Percentiles rank a stretch among this genome's conserved stretches.
These are phyloP conservation scores for Crax fasciolata DNA, from an alignment of 2,797 vertebrate species.

Conservation along the genomic window DNA sequence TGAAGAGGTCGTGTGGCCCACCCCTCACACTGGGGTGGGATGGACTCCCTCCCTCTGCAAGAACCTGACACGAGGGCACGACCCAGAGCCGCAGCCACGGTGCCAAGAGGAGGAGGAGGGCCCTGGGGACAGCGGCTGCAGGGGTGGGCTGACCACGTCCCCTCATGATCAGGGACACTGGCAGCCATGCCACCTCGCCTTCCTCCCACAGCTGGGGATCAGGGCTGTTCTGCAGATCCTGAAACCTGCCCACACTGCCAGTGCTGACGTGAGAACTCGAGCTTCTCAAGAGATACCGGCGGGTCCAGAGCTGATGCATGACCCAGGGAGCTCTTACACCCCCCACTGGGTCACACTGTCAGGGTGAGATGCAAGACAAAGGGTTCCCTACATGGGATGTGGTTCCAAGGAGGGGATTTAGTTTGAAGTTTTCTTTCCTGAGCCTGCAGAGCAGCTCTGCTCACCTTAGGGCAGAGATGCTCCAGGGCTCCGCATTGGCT, in stretches of 20 bases:
- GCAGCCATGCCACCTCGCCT: not conserved
- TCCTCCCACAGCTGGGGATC: not conserved
- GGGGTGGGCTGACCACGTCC: not conserved
- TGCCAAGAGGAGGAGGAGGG: not conserved
- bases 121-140: not conserved
- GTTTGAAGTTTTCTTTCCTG: not conserved
- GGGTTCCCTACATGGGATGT: rapidly evolving
- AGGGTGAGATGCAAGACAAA: not conserved
- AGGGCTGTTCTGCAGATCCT: not conserved
- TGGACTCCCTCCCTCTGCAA: not conserved
- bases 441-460: not conserved
- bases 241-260: not conserved
- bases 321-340: not conserved
- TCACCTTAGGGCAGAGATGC: not conserved
- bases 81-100: not conserved
- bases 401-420: not conserved
- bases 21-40: not conserved
- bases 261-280: too few species aligned
- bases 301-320: not conserved
- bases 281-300: not conserved
- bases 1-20: not conserved
- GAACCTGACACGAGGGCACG: rapidly evolving
- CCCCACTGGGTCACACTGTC: not conserved
- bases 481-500: not conserved
- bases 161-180: rapidly evolving